phyloP scores from a whole-genome alignment of 1,140 invertebrate species.

The Chymomyza costata region DNA sequence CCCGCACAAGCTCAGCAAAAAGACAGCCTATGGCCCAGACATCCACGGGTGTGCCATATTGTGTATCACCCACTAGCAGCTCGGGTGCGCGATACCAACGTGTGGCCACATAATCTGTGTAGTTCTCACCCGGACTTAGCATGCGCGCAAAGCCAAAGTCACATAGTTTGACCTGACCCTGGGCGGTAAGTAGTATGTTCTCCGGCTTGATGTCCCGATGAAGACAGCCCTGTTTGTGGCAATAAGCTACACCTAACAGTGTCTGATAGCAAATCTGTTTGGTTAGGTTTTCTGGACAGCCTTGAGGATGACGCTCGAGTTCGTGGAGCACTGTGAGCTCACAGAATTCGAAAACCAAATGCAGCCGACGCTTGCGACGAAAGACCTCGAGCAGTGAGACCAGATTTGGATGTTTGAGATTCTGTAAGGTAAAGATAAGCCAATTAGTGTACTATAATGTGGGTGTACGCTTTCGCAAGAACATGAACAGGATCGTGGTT shows the following conservation, averaged over 20 bases:
- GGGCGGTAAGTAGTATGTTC: constrained; percentile 96
- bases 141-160: constrained; percentile 99
- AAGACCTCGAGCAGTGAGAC: constrained; percentile 99
- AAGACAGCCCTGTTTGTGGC: constrained; percentile 96
- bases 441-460: too few relatives aligned
- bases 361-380: constrained; percentile 94
- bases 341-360: constrained; percentile 99
- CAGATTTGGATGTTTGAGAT: constrained; percentile 98
- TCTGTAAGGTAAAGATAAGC: too few relatives aligned
- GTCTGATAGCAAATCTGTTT: constrained; percentile 97
- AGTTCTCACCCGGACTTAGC: constrained; percentile 97
- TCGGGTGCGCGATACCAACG: constrained; percentile 98
- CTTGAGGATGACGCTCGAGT: constrained; percentile 92
- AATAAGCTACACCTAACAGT: constrained; percentile 95
- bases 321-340: constrained; percentile 98
- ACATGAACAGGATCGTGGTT: too few relatives aligned
- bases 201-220: constrained; percentile 99
- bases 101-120: constrained; percentile 99
- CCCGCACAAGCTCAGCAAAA: constrained; percentile 94
- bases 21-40: constrained; percentile 89
- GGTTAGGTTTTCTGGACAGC: constrained; percentile 89
- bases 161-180: constrained; percentile 96
- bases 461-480: too few relatives aligned
- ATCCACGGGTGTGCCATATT: constrained; percentile 97
- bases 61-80: constrained; percentile 96